Evolutionary conservation across 2,797 vertebrate genomes (phyloP).

Genomic region (Uromys caudimaculatus): DNA sequence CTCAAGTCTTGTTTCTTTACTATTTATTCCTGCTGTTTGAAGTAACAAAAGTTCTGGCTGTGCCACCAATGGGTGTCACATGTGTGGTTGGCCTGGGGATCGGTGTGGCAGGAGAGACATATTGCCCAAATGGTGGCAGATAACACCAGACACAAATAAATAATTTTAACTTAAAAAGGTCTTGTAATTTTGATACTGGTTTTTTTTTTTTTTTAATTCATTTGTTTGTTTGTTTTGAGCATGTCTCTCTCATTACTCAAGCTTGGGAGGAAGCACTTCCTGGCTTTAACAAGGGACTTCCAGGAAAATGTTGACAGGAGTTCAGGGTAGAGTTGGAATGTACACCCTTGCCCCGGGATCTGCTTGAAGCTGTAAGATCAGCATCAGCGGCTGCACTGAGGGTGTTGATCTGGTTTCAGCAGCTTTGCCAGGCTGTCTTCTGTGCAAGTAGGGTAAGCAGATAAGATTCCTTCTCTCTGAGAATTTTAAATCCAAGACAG

Average conservation of each 20-base stretch:
- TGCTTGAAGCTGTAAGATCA: neutral
- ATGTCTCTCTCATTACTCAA: neutral
- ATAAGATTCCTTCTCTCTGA: conserved; percentile 5
- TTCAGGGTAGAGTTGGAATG: conserved; percentile 55
- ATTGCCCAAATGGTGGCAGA: neutral
- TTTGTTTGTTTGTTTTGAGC: neutral
- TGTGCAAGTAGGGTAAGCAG: conserved; percentile 62
- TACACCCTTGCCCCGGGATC: conserved; percentile 5
- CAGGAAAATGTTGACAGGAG: conserved; percentile 56
- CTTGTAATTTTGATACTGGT: conserved; percentile 39
- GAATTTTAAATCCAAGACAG: conserved; percentile 57
- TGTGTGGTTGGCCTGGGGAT: neutral
- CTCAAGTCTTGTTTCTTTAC: conserved; percentile 7
- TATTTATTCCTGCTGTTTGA: neutral
- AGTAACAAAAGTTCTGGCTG: neutral
- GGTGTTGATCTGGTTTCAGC: conserved; percentile 22
- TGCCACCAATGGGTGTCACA: neutral
- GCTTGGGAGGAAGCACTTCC: conserved; percentile 18
- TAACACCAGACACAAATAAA: neutral
- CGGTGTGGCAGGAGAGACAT: fast-evolving
- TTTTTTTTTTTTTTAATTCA: neutral
- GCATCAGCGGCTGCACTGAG: neutral
- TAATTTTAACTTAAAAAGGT: neutral
- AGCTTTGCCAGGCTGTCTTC: neutral
- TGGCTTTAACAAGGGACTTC: conserved; percentile 61